Base-by-base conservation (phyloP, 1,140 invertebrate genomes). In the Aporrectodea caliginosa region DNA sequence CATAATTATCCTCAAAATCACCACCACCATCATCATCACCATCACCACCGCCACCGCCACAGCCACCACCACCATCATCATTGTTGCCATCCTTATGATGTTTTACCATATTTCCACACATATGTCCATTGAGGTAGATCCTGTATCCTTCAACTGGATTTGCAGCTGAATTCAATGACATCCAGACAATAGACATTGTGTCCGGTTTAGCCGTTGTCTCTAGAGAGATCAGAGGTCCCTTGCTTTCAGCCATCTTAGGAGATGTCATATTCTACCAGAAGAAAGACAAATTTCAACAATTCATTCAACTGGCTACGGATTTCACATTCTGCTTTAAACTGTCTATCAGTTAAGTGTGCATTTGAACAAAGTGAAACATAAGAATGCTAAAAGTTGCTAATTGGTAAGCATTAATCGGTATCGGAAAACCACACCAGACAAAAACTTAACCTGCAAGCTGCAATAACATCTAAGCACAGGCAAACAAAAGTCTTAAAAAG, bases 201-300 rank as follows among this genome's bases (percentile, higher is more conserved):
- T 88, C 84, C 14, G 72, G 80, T 32, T 85, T 84, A 2, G 84
- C 81, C 43, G 84, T 84, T 30, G 83, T 81, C 77, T 87, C 86
- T 74, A 88, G 80, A 72, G 87, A 88, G 76, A 88, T 86, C 16
- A 88, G 81, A 77, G 87, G 87, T 12, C 87, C 87, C 32, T 85
- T 84, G 76, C 83, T 80, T 43, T 82, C 82, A 1, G 82, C 85
- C 69, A 82, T 80, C 32, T 83, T 79, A 0, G 85, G 85, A 77
- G 85, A 87, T 31, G 78, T 75, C 73, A 80, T 78, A 33, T 78
- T 74, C 82, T 83, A 69, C 22, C 31, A 73, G 35, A 0, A 75
- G 14, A 69, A 6, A 77, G 30, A 6, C 2, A n/a, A n/a, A n/a
- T n/a, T n/a, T n/a, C n/a, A n/a, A n/a, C n/a, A n/a, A n/a, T n/a